Evolutionary conservation across 2,113 vertebrate genomes (phyloP).

Genomic region (Himantopus leucocephalus): DNA sequence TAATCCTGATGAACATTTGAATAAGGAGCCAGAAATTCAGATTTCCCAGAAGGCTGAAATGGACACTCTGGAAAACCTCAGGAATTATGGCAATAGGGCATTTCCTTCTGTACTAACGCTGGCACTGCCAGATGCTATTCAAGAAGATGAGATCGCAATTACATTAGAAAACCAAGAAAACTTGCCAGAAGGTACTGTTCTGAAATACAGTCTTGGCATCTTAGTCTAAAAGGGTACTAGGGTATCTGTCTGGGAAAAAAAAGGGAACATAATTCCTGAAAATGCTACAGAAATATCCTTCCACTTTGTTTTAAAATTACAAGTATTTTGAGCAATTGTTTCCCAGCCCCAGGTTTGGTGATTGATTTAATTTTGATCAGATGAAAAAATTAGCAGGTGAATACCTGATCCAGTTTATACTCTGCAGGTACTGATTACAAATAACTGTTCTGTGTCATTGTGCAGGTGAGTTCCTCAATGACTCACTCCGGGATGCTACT

Average conservation of each 20-base stretch:
- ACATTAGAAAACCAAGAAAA: conserved; percentile 74
- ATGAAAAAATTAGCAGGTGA: background rate
- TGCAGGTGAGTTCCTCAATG: background rate
- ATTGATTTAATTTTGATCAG: background rate
- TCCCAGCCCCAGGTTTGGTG: background rate
- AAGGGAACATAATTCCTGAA: background rate
- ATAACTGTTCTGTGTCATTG: background rate
- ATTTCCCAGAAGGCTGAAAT: conserved; percentile 55
- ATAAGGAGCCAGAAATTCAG: conserved; percentile 43
- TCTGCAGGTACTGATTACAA: background rate
- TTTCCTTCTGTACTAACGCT: conserved; percentile 27
- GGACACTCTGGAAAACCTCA: conserved; percentile 26
- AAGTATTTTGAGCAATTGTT: background rate
- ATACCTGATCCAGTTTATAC: background rate
- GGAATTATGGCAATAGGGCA: conserved; percentile 39
- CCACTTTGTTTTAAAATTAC: background rate
- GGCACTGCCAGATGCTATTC: conserved; percentile 41
- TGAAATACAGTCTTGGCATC: background rate
- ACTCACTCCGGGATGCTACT: background rate
- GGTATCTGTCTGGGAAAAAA: background rate
- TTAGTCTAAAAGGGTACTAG: background rate
- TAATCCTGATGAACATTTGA: conserved; percentile 34
- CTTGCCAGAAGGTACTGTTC: conserved; percentile 76
- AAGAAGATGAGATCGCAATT: conserved; percentile 72
- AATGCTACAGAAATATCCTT: background rate